Evolutionary conservation across 1,140 invertebrate genomes (phyloP).

Genomic region (Diorhabda carinulata): DNA sequence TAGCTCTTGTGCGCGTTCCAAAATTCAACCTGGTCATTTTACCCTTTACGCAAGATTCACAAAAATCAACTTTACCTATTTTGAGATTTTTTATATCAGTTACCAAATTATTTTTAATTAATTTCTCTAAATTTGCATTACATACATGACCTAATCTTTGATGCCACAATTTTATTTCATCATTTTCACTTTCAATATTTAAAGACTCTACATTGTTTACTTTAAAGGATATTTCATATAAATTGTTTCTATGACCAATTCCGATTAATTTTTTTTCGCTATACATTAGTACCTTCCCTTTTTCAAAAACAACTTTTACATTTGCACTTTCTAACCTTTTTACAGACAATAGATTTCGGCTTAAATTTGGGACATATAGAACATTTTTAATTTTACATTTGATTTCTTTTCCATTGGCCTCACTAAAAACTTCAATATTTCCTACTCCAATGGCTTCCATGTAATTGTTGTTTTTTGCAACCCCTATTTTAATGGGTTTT

Average conservation of each 20-base stretch:
- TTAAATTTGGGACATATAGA: not conserved
- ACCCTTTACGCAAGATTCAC: not conserved
- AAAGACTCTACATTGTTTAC: too few species aligned
- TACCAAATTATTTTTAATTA: too few species aligned
- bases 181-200: too few species aligned
- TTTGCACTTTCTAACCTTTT: not conserved
- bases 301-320: not conserved
- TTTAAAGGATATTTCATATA: too few species aligned
- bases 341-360: not conserved
- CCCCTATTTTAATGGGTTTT: not conserved
- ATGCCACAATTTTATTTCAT: too few species aligned
- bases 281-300: not conserved
- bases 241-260: too few species aligned
- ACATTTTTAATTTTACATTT: not conserved
- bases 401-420: not conserved
- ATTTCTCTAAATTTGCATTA: too few species aligned
- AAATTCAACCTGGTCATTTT: not conserved
- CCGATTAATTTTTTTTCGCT: not conserved
- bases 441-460: conserved; percentile 13
- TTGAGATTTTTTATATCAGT: not conserved
- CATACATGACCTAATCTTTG: too few species aligned
- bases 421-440: not conserved
- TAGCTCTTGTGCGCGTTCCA: not conserved
- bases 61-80: conserved; percentile 8
- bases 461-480: not conserved